Evolutionary conservation across 2,797 vertebrate genomes (phyloP).

Genomic region (Halcyon badia): DNA sequence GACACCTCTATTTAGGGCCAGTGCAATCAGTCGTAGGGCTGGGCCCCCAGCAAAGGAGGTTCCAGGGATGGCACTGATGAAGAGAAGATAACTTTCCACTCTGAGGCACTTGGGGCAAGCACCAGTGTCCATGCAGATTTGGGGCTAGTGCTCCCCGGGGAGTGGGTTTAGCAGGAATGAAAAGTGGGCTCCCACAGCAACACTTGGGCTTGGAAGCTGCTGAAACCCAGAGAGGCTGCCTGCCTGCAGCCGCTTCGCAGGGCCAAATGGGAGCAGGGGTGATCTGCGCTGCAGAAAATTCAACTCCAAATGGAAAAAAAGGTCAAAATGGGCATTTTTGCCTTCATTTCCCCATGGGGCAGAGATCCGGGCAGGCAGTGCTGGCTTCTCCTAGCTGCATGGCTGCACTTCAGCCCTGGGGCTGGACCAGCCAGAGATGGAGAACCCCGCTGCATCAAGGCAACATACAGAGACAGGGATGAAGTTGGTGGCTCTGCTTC

Average conservation of each 20-base stretch:
- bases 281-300: neutral
- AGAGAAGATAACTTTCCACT: neutral
- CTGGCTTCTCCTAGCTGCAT: neutral
- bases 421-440: neutral
- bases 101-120: neutral
- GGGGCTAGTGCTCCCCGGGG: neutral
- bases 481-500: neutral
- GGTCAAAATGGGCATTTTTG: neutral
- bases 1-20: neutral
- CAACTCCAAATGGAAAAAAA: neutral
- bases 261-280: neutral
- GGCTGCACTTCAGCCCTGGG: neutral
- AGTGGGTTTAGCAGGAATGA: neutral
- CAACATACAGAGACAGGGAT: neutral
- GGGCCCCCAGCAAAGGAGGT: accelerated
- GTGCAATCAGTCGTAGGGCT: accelerated
- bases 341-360: neutral
- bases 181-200: neutral
- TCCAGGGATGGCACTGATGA: neutral
- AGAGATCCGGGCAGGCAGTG: neutral
- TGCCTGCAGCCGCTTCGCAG: accelerated
- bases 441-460: accelerated
- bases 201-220: neutral
- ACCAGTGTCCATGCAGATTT: neutral
- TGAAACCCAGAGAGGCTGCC: neutral